Percentiles rank a stretch among this genome's conserved stretches.
Evolutionary conservation across 1,140 invertebrate species (phyloP).

Genomic region (Neodiprion pinetum): DNA sequence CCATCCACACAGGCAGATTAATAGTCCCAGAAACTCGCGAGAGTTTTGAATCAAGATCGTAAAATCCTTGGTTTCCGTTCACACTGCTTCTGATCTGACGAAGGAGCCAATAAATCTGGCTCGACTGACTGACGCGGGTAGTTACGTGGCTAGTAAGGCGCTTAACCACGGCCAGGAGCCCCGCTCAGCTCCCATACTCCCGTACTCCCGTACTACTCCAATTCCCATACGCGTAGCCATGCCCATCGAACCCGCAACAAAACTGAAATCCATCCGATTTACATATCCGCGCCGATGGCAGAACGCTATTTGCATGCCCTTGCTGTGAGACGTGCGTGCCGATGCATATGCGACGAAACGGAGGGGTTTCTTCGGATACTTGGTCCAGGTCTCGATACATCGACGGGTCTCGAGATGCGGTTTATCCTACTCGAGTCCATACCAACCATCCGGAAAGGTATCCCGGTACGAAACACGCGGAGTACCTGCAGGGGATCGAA

Average conservation of each 20-base stretch:
- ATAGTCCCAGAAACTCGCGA: not conserved
- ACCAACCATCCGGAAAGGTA: no score
- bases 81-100: not conserved
- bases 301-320: not conserved
- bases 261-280: not conserved
- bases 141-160: slow-evolving; percentile 4
- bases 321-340: not conserved
- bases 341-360: not conserved
- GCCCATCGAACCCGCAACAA: slow-evolving; percentile 4
- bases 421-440: no score
- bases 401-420: not conserved
- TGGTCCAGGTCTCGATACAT: not conserved
- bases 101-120: slow-evolving; percentile 7
- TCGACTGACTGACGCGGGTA: not conserved
- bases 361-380: not conserved
- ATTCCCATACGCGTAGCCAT: not conserved
- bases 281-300: not conserved
- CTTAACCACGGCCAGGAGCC: not conserved
- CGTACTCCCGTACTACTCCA: not conserved
- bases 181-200: not conserved
- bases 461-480: not conserved
- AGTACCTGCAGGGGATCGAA: not conserved
- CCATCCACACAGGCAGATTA: not conserved
- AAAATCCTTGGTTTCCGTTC: slow-evolving; percentile 5
- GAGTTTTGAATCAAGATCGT: slow-evolving; percentile 7